A percentile compares a stretch with the other conserved stretches of the same genome.
Evolutionary conservation across 2,888 invertebrate species (phyloP).

Genomic region (Lasioglossum pauxillum): DNA sequence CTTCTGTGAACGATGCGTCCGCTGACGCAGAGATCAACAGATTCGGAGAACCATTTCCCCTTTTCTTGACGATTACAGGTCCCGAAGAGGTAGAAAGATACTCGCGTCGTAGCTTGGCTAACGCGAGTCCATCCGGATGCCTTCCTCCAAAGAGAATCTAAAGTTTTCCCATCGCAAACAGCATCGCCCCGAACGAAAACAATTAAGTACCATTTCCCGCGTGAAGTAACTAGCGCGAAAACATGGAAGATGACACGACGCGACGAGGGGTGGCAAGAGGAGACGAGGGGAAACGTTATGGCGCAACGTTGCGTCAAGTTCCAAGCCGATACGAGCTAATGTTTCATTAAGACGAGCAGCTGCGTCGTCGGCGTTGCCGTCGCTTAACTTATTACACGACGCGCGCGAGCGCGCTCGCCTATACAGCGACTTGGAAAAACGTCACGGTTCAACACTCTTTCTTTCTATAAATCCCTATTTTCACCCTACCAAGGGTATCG

Average conservation of each 20-base stretch:
- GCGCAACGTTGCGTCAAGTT: conserved; percentile 56
- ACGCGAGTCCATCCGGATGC: not conserved
- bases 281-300: not conserved
- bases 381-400: conserved; percentile 84
- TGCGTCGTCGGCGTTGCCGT: conserved; percentile 78
- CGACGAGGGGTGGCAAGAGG: not conserved
- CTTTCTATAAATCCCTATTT: not conserved
- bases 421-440: conserved; percentile 60
- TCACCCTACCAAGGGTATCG: not conserved
- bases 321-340: conserved; percentile 81
- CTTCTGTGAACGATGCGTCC: not conserved
- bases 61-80: not conserved
- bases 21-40: not conserved
- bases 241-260: conserved; percentile 8
- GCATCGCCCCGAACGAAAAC: conserved; percentile 1
- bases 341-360: conserved; percentile 84
- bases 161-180: not conserved
- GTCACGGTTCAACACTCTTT: not conserved
- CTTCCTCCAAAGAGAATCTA: not conserved
- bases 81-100: not conserved
- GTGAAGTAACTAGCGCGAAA: conserved; percentile 41
- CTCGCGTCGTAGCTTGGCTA: not conserved
- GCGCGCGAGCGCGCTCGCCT: conserved; percentile 72
- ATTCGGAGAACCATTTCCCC: not conserved
- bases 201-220: not conserved